phyloP scores from a whole-genome alignment of 2,888 invertebrate species.

The Chromoteleia sp. region DNA sequence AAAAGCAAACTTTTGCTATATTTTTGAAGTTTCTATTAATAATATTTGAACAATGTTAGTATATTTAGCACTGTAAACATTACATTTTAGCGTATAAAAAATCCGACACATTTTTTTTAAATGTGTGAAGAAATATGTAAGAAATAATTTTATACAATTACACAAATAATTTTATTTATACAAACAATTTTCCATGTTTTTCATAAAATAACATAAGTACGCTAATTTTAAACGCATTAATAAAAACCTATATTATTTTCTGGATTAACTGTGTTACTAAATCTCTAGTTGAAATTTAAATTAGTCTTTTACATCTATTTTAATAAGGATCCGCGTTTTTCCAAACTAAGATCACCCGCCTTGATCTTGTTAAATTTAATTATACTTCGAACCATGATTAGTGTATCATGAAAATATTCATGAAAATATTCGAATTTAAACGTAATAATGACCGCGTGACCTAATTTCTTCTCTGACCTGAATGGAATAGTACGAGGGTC shows the following conservation, averaged over 20 bases:
- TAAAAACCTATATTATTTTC: slow-evolving; percentile 18
- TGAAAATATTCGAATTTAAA: slow-evolving; percentile 63
- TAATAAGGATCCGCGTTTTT: slow-evolving; percentile 39
- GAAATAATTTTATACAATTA: too few species aligned
- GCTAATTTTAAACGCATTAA: slow-evolving; percentile 13
- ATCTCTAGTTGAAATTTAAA: slow-evolving; percentile 43
- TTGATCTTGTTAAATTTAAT: slow-evolving; percentile 50
- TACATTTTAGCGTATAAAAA: background rate
- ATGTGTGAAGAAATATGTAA: too few species aligned
- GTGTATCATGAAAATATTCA: slow-evolving; percentile 20
- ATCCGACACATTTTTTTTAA: background rate
- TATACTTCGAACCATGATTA: slow-evolving; percentile 52
- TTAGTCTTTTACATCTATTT: slow-evolving; percentile 52
- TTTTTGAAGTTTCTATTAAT: background rate
- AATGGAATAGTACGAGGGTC: slow-evolving; percentile 49
- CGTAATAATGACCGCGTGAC: slow-evolving; percentile 60
- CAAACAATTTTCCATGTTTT: background rate
- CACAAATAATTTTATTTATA: slow-evolving; percentile 3
- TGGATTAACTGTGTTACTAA: slow-evolving; percentile 29
- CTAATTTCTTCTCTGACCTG: slow-evolving; percentile 58
- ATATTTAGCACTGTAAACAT: slow-evolving; percentile 3
- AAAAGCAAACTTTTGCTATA: background rate
- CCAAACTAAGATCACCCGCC: slow-evolving; percentile 31
- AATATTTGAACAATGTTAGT: slow-evolving; percentile 1
- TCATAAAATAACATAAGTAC: background rate